phyloP scores from a whole-genome alignment of 2,888 invertebrate species.

The Tetropium fuscum region DNA sequence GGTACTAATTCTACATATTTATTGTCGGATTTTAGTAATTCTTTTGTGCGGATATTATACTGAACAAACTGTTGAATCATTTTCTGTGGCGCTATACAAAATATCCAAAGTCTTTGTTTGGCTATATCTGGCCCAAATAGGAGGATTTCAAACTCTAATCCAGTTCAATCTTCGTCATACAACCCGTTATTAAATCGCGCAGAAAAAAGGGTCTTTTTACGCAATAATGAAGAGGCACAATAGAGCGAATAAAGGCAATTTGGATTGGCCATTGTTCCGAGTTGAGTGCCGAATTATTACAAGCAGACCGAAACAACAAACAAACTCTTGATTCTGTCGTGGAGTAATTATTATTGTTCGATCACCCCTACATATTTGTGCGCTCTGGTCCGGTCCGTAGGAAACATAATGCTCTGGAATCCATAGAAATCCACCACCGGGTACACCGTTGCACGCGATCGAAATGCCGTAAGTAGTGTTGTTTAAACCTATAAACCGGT shows the following conservation, averaged over 20 bases:
- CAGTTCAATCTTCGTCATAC: constrained; percentile 27
- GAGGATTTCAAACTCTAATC: constrained; percentile 34
- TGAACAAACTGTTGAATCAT: too few relatives aligned
- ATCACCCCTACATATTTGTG: constrained; percentile 39
- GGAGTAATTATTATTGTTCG: constrained; percentile 43
- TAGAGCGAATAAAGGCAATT: constrained; percentile 46
- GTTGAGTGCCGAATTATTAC: constrained; percentile 41
- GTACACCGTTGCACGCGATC: constrained; percentile 46
- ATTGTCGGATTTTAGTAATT: too few relatives aligned
- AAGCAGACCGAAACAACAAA: constrained; percentile 39
- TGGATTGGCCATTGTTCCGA: constrained; percentile 41
- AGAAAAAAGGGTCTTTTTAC: constrained; percentile 34
- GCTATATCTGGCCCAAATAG: constrained; percentile 28
- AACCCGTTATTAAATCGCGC: constrained; percentile 37
- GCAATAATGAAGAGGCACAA: constrained; percentile 35
- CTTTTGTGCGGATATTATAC: too few relatives aligned
- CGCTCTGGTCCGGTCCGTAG: constrained; percentile 37
- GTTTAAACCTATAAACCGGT: constrained; percentile 17
- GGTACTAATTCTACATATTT: too few relatives aligned
- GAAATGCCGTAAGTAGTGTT: constrained; percentile 12
- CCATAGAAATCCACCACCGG: constrained; percentile 44
- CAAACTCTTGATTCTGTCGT: constrained; percentile 36
- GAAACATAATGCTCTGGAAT: constrained; percentile 48
- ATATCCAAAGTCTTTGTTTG: background rate
- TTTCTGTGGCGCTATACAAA: too few relatives aligned